phyloP scores from a whole-genome alignment of 1,140 invertebrate species.

The Phymastichus coffea region DNA sequence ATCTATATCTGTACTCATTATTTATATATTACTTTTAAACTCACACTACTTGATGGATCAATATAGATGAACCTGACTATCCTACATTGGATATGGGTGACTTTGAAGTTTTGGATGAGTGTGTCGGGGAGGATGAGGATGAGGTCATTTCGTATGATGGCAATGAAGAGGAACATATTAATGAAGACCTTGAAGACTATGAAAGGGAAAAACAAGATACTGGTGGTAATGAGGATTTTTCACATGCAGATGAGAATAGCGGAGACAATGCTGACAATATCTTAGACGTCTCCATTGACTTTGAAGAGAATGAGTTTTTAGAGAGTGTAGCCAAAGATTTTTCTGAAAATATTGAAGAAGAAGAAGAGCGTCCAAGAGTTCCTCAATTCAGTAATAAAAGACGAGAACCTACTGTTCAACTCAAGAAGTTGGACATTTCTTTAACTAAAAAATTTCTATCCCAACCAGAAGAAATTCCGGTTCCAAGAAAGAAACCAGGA shows the following conservation, averaged over 20 bases:
- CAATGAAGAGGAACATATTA: not conserved
- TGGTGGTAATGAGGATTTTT: not conserved
- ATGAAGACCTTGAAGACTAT: not conserved
- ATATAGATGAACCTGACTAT: conserved; percentile 31
- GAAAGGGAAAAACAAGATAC: not conserved
- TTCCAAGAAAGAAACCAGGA: conserved; percentile 18
- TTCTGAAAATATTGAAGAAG: conserved; percentile 5
- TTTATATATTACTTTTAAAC: too few species aligned
- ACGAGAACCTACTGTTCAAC: conserved; percentile 5
- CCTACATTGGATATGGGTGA: conserved; percentile 35
- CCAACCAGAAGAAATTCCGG: not conserved
- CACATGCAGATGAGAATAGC: conserved; percentile 12
- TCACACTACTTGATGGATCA: conserved; percentile 5
- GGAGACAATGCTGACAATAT: conserved; percentile 25
- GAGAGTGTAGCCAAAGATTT: conserved; percentile 15
- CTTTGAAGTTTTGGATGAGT: conserved; percentile 43
- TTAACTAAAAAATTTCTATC: not conserved
- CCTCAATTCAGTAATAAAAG: not conserved
- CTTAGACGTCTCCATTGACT: conserved; percentile 21
- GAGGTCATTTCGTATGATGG: not conserved
- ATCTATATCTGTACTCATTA: too few species aligned
- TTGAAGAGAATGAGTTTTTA: conserved; percentile 18
- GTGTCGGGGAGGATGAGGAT: conserved; percentile 35
- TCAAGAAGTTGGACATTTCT: not conserved
- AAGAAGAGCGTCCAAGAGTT: conserved; percentile 1